Evolutionary conservation across 2,888 invertebrate species (phyloP).

Genomic region (Baronia brevicornis): DNA sequence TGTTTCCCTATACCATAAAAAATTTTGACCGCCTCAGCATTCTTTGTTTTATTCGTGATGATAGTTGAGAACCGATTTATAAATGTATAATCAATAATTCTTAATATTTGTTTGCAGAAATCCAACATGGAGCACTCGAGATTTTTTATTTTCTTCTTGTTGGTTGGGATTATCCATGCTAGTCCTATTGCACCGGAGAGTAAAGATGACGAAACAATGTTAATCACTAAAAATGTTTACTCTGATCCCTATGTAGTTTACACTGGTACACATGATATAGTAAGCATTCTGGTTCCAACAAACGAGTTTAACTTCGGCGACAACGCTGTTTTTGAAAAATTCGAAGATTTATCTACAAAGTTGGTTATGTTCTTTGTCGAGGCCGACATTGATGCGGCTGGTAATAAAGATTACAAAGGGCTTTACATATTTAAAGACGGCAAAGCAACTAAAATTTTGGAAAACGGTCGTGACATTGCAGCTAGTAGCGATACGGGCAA

Average conservation of each 20-base stretch:
- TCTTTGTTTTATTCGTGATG: no score
- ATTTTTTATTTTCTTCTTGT: neutral
- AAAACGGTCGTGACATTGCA: conserved; percentile 19
- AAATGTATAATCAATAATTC: neutral
- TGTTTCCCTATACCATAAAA: no score
- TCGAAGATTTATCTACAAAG: conserved; percentile 13
- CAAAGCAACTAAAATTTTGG: conserved; percentile 19
- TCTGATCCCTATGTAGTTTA: conserved; percentile 16
- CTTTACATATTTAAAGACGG: conserved; percentile 18
- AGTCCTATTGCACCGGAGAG: neutral
- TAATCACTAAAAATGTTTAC: conserved; percentile 15
- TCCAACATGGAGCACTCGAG: neutral
- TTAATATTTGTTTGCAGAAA: neutral
- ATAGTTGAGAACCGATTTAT: no score
- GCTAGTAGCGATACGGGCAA: conserved; percentile 15
- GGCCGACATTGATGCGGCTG: conserved; percentile 22
- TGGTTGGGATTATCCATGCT: neutral
- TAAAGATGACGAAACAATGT: conserved; percentile 8
- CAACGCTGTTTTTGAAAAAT: neutral
- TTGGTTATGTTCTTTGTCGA: conserved; percentile 24
- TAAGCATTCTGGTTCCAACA: conserved; percentile 22
- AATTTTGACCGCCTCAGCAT: no score
- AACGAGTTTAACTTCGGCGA: conserved; percentile 22
- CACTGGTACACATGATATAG: conserved; percentile 23
- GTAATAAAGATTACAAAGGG: conserved; percentile 16